Evolutionary conservation across 1,140 invertebrate species (phyloP), one percentile per base, ranked within the genome.

Genomic region (Drosophila pseudoananassae): DNA sequence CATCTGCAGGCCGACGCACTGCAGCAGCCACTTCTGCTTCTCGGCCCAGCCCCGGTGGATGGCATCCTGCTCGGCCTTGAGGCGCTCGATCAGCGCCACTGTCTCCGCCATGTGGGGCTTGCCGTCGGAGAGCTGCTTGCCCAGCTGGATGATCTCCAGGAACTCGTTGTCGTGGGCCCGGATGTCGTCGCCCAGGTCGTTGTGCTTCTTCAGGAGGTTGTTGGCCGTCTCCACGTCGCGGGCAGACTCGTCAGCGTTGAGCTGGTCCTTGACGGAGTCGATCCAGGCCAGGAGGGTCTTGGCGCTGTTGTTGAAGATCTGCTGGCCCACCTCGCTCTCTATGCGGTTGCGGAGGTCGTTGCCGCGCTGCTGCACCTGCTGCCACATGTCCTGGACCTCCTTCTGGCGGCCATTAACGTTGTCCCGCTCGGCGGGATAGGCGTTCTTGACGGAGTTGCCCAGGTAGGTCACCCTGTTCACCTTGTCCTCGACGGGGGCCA

Each of bases 221-320:
- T 99, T 97, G 5, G 98, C 98, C 0, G 97, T 98, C 14, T 96
- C 95, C 12, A 98, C 97, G 92, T 98, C 97, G 71, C 96, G 94
- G 0, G 97, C 97, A 0, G 95, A 94, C 75, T 96, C 96, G 78
- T 98, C 96, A 6, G 96, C 95, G 61, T 97, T 96, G 55, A 99
- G 92, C 45, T 95, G 95, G 61, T 96, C 95, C 89, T 97, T 97
- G 1, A 97, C 95, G 71, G 91, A 94, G 4, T 93, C 94, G 2
- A 96, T 94, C 97, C 97, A 98, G 17, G 94, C 94, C 1, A 97
- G 91, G 17, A 97, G 90, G 58, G 95, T 96, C 91, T 97, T 97
- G 2, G 96, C 95, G 75, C 94, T 90, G 61, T 97, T 97, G 79
- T 96, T 96, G 91, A 99, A 99, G 74, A 99, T 97, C 92, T 99